phyloP scores from a whole-genome alignment of 1,140 invertebrate species.

The Diachasmimorpha longicaudata region DNA sequence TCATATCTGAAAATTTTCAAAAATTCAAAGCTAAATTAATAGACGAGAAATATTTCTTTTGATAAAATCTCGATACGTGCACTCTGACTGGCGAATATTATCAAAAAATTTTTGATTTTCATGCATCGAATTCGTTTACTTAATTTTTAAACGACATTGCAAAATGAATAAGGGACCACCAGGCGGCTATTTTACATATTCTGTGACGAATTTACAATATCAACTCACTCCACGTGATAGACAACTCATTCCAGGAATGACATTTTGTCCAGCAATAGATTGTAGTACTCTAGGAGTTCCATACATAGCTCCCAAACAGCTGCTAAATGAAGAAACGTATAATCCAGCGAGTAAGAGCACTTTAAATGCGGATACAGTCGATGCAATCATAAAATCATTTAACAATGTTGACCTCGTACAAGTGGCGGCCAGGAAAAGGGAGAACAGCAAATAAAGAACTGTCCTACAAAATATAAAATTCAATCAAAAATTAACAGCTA shows the following conservation, averaged over 20 bases:
- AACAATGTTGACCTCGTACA: constrained; percentile 77
- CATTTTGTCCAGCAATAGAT: constrained; percentile 94
- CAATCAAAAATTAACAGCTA: background rate
- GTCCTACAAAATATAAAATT: constrained; percentile 69
- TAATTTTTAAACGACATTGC: no score
- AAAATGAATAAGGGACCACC: no score
- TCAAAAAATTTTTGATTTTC: no score
- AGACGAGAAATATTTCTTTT: no score
- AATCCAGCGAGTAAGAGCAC: constrained; percentile 87
- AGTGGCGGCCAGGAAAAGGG: constrained; percentile 87
- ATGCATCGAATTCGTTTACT: no score
- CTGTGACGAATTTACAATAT: background rate
- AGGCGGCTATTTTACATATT: no score
- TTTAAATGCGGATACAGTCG: constrained; percentile 82
- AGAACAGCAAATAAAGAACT: constrained; percentile 89
- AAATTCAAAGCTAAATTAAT: no score
- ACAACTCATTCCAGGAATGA: constrained; percentile 86
- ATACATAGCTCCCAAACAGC: constrained; percentile 93
- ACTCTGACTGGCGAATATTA: no score
- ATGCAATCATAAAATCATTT: constrained; percentile 88
- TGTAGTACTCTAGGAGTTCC: constrained; percentile 93
- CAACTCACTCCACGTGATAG: constrained; percentile 85
- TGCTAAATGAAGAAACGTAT: constrained; percentile 94
- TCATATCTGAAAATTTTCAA: no score
- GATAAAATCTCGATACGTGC: no score